These are phyloP conservation scores for Penaeus indicus DNA, from an alignment of 1,140 invertebrate species.

Conservation along the genomic window DNA sequence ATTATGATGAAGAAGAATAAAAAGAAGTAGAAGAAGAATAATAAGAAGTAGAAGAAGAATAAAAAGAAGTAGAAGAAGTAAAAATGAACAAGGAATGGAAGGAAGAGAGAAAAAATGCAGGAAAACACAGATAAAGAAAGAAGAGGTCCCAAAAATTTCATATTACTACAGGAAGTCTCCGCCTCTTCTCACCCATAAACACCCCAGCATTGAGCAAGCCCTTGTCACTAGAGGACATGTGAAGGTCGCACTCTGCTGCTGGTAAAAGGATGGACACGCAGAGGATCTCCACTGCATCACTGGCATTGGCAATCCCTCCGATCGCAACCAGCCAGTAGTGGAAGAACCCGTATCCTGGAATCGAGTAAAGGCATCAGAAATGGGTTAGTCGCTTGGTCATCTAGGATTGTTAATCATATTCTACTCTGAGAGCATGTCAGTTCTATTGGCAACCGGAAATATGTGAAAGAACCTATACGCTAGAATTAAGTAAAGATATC, in stretches of 20 bases:
- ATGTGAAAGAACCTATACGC: neutral
- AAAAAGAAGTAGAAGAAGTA: too few species aligned
- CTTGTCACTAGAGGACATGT: slow-evolving; percentile 87
- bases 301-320: slow-evolving; percentile 93
- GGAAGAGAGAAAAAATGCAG: too few species aligned
- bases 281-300: slow-evolving; percentile 95
- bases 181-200: slow-evolving; percentile 69
- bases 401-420: neutral
- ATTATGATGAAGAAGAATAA: too few species aligned
- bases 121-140: neutral
- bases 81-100: too few species aligned
- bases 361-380: neutral
- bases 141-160: neutral
- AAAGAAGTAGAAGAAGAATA: too few species aligned
- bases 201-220: slow-evolving; percentile 74
- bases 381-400: neutral
- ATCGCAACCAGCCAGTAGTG: slow-evolving; percentile 89
- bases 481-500: neutral
- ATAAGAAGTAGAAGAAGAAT: too few species aligned
- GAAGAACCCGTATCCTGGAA: slow-evolving; percentile 87
- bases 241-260: slow-evolving; percentile 90
- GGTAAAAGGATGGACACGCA: slow-evolving; percentile 95
- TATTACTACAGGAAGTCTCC: neutral
- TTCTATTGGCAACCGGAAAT: neutral
- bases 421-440: neutral